Base-by-base conservation (phyloP, 2,113 vertebrate genomes). In the Asarcornis scutulata region DNA sequence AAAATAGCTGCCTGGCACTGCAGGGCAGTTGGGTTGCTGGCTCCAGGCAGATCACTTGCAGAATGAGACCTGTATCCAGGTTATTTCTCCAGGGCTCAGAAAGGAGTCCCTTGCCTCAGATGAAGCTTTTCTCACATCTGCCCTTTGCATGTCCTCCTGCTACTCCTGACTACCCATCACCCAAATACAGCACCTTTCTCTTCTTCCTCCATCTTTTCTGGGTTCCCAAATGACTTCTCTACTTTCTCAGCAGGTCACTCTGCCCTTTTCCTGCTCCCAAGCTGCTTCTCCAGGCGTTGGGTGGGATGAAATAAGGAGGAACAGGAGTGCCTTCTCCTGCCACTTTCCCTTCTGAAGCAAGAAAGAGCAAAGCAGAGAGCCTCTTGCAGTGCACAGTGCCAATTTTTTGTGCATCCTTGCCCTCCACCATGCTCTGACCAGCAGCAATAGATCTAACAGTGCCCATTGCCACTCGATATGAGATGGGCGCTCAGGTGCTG, bases 61-160 rank as follows among this genome's bases (percentile, higher is more conserved):
- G 60, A 74, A 38, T 0, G 0, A 81, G 7, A 17, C 34, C 6
- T 42, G 2, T 79, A 82, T 44, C 67, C 29, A 69, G 2, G 7
- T 21, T 83, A 18, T 22, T 67, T 77, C 40, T 79, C 31, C n/a
- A 50, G 14, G 12, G 7, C 27, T 76, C 32, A 42, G 53, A 88
- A 83, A 55, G 4, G 1, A 73, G 17, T 63, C 7, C 3, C 0
- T 2, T 18, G 2, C 59, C 84, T 46, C 46, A 72, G n/a, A 17
- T 21, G 29, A 76, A 74, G 26, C 9, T 77, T 74, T 82, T 55
- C 64, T 40, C 7, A 32, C 11, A 34, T 32, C 59, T 46, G 17
- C 40, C 27, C 17, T 58, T 58, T n/a, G 3, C 7, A 2, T 48
- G 11, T 40, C 17, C 48, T 73, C 17, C 15, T 63, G 80, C 67